phyloP scores from a whole-genome alignment of 2,113 vertebrate genomes.

The Sprattus sprattus region DNA sequence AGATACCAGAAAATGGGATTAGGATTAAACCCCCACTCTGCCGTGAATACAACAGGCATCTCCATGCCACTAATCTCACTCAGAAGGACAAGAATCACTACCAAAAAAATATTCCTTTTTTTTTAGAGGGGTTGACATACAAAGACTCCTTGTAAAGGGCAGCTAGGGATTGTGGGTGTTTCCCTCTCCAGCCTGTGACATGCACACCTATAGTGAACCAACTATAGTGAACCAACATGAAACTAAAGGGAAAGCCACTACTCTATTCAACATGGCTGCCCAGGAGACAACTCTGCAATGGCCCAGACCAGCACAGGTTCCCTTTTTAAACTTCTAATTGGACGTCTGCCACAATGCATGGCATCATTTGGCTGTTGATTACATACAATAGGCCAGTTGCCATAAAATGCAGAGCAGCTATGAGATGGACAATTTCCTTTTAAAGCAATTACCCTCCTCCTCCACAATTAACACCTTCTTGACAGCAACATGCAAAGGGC shows the following conservation, averaged over 20 bases:
- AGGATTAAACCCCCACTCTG: not conserved
- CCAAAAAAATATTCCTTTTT: no score
- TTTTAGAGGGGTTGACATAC: no score
- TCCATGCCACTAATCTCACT: not conserved
- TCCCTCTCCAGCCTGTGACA: not conserved
- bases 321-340: not conserved
- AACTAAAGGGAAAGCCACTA: not conserved
- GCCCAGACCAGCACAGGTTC: not conserved
- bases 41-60: not conserved
- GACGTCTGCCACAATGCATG: not conserved
- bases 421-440: not conserved
- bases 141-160: no score
- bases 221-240: not conserved
- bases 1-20: not conserved
- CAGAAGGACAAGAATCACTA: no score
- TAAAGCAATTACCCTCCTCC: not conserved
- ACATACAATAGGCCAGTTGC: not conserved
- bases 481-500: not conserved
- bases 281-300: not conserved
- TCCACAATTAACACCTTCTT: not conserved
- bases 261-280: not conserved
- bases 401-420: not conserved
- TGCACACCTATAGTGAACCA: not conserved
- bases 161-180: not conserved
- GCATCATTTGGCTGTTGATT: not conserved